phyloP scores from a whole-genome alignment of 1,140 invertebrate species.

The Leptinotarsa texana region DNA sequence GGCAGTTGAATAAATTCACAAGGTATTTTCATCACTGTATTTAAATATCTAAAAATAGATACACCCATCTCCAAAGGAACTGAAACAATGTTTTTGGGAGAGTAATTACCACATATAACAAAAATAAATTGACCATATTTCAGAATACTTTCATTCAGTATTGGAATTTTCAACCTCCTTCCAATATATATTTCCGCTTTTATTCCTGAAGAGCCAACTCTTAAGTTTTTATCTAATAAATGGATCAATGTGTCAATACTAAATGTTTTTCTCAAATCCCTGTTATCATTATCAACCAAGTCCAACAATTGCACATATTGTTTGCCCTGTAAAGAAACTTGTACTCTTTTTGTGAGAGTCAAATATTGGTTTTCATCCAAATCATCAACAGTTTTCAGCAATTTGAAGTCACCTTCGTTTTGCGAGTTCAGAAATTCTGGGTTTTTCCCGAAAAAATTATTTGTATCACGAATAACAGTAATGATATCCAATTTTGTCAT shows the following conservation, averaged over 20 bases:
- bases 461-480: neutral
- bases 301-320: neutral
- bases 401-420: neutral
- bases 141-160: neutral
- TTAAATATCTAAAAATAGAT: no score
- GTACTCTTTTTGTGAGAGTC: neutral
- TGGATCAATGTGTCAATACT: neutral
- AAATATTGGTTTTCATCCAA: neutral
- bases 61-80: no score
- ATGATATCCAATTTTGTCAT: neutral
- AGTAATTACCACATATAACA: no score
- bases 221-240: neutral
- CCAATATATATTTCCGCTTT: conserved; percentile 11
- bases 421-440: neutral
- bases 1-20: no score
- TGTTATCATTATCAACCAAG: no score
- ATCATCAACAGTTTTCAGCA: neutral
- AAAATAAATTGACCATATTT: no score
- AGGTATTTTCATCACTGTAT: no score
- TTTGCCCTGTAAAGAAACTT: neutral
- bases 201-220: neutral
- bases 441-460: neutral
- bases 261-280: neutral
- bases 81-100: no score
- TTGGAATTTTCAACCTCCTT: neutral